Conservation (phyloP, 2,113 vertebrate genomes). For the Baryphthengus martii region DNA sequence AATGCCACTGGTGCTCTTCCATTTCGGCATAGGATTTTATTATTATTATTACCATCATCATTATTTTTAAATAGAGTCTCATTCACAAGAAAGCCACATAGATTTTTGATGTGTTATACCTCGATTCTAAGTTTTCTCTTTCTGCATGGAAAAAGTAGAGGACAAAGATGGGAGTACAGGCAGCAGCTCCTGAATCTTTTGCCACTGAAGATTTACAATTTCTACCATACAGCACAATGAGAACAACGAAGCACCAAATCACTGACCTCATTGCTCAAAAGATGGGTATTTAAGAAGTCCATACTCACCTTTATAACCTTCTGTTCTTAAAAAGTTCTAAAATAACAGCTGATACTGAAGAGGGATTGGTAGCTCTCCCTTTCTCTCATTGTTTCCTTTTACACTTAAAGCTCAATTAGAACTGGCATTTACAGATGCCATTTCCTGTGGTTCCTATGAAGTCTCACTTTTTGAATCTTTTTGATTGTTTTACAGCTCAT, state of each 20-base stretch:
- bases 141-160: not conserved
- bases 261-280: not conserved
- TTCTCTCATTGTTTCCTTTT: not conserved
- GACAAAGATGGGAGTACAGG: not conserved
- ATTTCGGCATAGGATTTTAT: not conserved
- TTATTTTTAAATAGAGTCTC: not conserved
- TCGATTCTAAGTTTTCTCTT: slow-evolving; percentile 18
- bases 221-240: not conserved
- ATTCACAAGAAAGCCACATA: not conserved
- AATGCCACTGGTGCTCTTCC: not conserved
- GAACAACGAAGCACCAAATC: not conserved
- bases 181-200: not conserved
- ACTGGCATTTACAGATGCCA: not conserved
- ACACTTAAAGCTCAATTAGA: not conserved
- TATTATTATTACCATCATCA: not conserved
- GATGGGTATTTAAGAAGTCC: not conserved
- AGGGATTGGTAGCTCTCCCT: not conserved
- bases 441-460: not conserved
- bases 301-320: not conserved
- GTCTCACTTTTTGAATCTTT: not conserved
- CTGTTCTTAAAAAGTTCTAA: not conserved
- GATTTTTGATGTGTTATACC: not conserved
- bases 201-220: not conserved
- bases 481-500: not conserved
- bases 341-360: not conserved